Base-by-base conservation (phyloP, 2,797 vertebrate genomes). In the Ctenosaura bakeri region DNA sequence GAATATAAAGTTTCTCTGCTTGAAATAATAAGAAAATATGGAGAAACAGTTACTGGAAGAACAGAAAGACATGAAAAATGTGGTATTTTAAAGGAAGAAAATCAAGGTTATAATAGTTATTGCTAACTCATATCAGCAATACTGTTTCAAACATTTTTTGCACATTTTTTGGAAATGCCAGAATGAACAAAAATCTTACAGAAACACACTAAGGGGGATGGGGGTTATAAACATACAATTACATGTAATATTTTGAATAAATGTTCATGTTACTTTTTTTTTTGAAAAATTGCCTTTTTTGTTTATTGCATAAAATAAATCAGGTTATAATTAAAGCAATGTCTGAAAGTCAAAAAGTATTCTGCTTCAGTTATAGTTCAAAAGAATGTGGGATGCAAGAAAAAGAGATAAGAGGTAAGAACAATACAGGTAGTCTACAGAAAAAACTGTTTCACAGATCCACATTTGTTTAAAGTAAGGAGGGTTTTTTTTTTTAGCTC, bases 391-490 rank as follows among this genome's bases (percentile, higher is more conserved):
- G 26, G 26, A 54, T 69, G 50, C 35, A 90, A 69, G 42, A 54
- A 26, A 82, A 62, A 62, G 22, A 86, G 22, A 56, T 29, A 56
- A 16, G 1, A 50, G 50, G 22, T 24, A 46, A 46, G 66, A 52
- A 13, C 18, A 80, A 32, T 35, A 38, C 46, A 24, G 6, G 35
- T 64, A 80, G 20, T 73, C 3, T 26, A 73, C 64, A 16, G n/a
- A 71, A 56, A 46, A 77, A 26, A 87, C 24, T 42, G 73, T 62
- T 74, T 22, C 80, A 66, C 8, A 22, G 32, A 35, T 90, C 76
- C 46, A n/a, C 52, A 18, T 38, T 90, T 62, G 1, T 64, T 77
- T 86, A 88, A 7, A 82, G 73, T 32, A 59, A 64, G 90, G 38
- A 35, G 13, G 4, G 18, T 86, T 86, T 9, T 38, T 38, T 35